Base-by-base conservation (phyloP, 2,888 invertebrate species). In the Melinaea marsaeus region DNA sequence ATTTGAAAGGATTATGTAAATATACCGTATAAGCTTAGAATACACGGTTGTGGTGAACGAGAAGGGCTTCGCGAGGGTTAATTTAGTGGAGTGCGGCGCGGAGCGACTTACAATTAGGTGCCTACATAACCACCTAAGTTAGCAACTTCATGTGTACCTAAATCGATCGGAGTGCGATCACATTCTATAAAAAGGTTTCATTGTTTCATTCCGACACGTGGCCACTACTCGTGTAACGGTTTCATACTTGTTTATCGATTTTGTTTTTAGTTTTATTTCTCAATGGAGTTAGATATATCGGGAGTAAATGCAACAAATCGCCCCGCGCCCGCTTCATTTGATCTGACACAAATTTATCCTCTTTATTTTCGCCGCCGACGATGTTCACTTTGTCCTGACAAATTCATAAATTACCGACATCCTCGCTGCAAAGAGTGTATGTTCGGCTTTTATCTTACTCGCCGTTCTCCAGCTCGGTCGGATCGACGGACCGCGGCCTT, bases 321-420 rank as follows among this genome's bases (percentile, higher is more conserved):
- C 74, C 72, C 71, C 73, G 77, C 75, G 79, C 83, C 83, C 88
- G 88, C 84, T 85, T 84, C 90, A 90, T 90, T 90, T 90, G 90
- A 90, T 89, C 86, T 90, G 90, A 89, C 89, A 88, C 87, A 83
- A 90, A 90, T 90, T 88, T 90, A 90, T 90, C 86, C 86, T 85
- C 86, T 86, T 89, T 90, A 88, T 89, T 89, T 88, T 85, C 84
- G 78, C 85, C 80, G 84, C 79, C 83, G 81, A 76, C 84, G 76
- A 80, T 82, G 87, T 81, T 86, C 89, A 85, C 85, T 85, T 86
- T 86, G 88, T 88, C 89, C 84, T 86, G 86, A 88, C 90, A 89
- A 90, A 90, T 90, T 90, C 90, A 90, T 90, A 90, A 90, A 90
- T 90, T 90, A 90, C 88, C 88, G 80, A 89, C 90, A 89, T 90